Conservation (phyloP, 2,888 invertebrate genomes). For the Stenoptilia bipunctidactyla region DNA sequence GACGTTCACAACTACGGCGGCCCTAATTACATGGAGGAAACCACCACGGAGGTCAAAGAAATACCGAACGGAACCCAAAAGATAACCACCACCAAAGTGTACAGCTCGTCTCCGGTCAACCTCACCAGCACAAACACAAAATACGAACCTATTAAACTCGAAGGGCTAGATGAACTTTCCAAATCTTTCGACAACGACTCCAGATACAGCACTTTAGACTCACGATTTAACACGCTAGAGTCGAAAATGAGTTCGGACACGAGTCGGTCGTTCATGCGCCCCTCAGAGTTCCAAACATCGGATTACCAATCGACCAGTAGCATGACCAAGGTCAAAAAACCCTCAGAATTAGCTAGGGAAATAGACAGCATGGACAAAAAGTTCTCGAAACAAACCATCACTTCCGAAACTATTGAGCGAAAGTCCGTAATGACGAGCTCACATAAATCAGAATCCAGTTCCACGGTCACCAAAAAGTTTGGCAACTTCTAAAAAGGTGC, state of each 20-base stretch:
- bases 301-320: conserved; percentile 40
- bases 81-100: conserved; percentile 69
- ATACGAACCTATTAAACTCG: conserved; percentile 57
- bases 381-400: conserved; percentile 77
- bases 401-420: conserved; percentile 76
- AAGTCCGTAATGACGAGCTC: conserved; percentile 77
- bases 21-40: conserved; percentile 60
- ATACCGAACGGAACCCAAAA: conserved; percentile 70
- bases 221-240: conserved; percentile 54
- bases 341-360: conserved; percentile 52
- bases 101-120: conserved; percentile 68
- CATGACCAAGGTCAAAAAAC: conserved; percentile 41
- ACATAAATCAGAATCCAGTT: conserved; percentile 69
- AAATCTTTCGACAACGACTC: conserved; percentile 66
- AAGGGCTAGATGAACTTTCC: conserved; percentile 65
- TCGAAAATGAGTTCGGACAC: conserved; percentile 61
- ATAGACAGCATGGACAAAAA: conserved; percentile 74
- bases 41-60: conserved; percentile 64
- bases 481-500: conserved; percentile 48
- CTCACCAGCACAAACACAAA: conserved; percentile 60
- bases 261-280: conserved; percentile 61
- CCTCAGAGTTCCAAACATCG: conserved; percentile 57
- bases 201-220: conserved; percentile 55
- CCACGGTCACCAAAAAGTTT: conserved; percentile 69
- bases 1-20: conserved; percentile 49